Conservation (phyloP, 2,888 invertebrate genomes). For the Ctena decussata region DNA sequence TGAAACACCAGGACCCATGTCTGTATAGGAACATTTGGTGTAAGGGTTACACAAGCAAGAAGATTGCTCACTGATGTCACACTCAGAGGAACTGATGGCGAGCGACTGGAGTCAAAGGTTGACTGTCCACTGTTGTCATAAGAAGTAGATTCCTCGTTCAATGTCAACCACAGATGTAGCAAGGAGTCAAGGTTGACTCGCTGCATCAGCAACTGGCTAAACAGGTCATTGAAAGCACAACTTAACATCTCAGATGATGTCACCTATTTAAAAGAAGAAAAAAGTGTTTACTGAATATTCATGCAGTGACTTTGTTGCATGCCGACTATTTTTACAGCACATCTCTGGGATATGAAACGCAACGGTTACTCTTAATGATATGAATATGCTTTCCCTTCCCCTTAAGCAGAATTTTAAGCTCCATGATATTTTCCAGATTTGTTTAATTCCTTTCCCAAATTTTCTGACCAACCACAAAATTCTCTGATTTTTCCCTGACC, state of each 20-base stretch:
- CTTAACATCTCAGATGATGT: slow-evolving; percentile 89
- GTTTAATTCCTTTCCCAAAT: too few species aligned
- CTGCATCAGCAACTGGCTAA: slow-evolving; percentile 89
- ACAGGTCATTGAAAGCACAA: slow-evolving; percentile 91
- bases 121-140: slow-evolving; percentile 74
- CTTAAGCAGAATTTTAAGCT: too few species aligned
- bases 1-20: slow-evolving; percentile 94
- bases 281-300: background rate
- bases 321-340: too few species aligned
- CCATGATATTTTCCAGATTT: too few species aligned
- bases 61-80: slow-evolving; percentile 90
- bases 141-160: slow-evolving; percentile 90
- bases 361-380: too few species aligned
- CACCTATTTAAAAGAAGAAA: slow-evolving; percentile 50
- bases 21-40: slow-evolving; percentile 91
- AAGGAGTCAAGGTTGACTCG: slow-evolving; percentile 94
- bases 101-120: slow-evolving; percentile 78
- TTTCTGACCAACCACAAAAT: too few species aligned
- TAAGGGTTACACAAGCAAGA: slow-evolving; percentile 90
- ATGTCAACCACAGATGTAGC: slow-evolving; percentile 94
- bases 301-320: too few species aligned
- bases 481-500: too few species aligned
- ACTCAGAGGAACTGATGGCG: slow-evolving; percentile 90
- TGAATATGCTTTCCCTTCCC: too few species aligned
- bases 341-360: too few species aligned